Base-by-base conservation (phyloP, 2,888 invertebrate species). In the Ectemnius cavifrons region DNA sequence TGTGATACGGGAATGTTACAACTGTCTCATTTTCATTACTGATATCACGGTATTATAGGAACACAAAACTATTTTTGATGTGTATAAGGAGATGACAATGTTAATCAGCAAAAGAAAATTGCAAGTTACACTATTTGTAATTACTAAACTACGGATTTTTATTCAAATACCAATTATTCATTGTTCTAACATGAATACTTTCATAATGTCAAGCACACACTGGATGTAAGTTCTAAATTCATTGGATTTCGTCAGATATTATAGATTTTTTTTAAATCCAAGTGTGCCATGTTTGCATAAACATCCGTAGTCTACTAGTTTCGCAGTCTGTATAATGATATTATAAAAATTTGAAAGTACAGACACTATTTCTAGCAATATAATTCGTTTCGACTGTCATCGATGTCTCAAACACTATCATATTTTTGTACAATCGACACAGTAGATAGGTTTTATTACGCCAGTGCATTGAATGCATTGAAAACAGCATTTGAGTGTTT, bases 1-100 rank as follows among this genome's bases (percentile, higher is more conserved):
- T 77, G 77, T 79, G 78, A 78, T 77, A 79, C 64, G 66, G 56
- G 62, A 63, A 65, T 65, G 62, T 74, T 74, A 67, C 60, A 64
- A 74, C 62, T 49, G 37, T 61, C 18, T 58, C 47, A 27, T 67
- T 23, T 65, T 70, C 45, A 45, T 71, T 67, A 67, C 65, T 65
- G 11, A 45, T 57, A 66, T 68, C 45, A 37, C 37, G 37, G 37
- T 37, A 37, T 37, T 37, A 37, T 37, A 37, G 37, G 37, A 37
- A 37, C 37, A 37, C 37, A 37, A 37, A 37, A 37, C 37, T 37
- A 37, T 37, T 37, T 37, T 37, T 37, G 37, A 37, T 37, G 37
- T 4, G 37, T 37, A 37, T 37, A 37, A 6, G 6, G 77, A 77
- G 77, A 77, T 78, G 77, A 67, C 23, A 28, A 70, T 20, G 77